Evolutionary conservation across 2,113 vertebrate species (phyloP).

Genomic region (Lampris incognitus): DNA sequence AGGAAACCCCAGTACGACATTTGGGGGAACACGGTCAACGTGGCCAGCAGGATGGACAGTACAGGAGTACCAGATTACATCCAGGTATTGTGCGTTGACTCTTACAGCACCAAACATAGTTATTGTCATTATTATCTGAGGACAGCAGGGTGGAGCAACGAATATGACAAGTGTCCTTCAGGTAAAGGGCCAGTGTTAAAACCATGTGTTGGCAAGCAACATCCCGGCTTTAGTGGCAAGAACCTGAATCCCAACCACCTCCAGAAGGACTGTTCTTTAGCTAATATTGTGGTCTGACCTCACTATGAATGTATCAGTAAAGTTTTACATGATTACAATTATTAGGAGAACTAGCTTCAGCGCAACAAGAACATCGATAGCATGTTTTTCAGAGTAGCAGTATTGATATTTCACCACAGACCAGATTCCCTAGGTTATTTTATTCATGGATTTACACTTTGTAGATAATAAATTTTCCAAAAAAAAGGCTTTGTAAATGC

Average conservation of each 20-base stretch:
- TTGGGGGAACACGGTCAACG: constrained; percentile 97
- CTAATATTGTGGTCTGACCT: constrained; percentile 21
- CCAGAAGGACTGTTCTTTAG: not conserved
- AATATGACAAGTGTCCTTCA: constrained; percentile 24
- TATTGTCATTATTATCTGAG: no score
- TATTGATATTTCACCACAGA: not conserved
- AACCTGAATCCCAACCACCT: not conserved
- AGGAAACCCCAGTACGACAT: constrained; percentile 97
- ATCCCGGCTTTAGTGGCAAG: no score
- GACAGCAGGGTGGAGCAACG: no score
- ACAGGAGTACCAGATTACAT: constrained; percentile 94
- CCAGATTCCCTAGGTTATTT: not conserved
- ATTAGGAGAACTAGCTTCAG: constrained; percentile 5
- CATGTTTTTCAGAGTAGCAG: constrained; percentile 7
- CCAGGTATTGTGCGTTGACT: constrained; percentile 81
- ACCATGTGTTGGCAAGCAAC: no score
- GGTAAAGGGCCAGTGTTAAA: no score
- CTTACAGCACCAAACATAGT: not conserved
- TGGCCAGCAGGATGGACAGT: constrained; percentile 97
- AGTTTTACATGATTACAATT: not conserved
- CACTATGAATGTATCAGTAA: constrained; percentile 17
- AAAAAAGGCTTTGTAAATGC: no score
- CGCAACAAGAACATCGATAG: not conserved
- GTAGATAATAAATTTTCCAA: no score
- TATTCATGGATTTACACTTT: constrained; percentile 16